These are phyloP conservation scores for Cheilinus undulatus DNA, from an alignment of 2,113 vertebrate species.

Conservation along the genomic window DNA sequence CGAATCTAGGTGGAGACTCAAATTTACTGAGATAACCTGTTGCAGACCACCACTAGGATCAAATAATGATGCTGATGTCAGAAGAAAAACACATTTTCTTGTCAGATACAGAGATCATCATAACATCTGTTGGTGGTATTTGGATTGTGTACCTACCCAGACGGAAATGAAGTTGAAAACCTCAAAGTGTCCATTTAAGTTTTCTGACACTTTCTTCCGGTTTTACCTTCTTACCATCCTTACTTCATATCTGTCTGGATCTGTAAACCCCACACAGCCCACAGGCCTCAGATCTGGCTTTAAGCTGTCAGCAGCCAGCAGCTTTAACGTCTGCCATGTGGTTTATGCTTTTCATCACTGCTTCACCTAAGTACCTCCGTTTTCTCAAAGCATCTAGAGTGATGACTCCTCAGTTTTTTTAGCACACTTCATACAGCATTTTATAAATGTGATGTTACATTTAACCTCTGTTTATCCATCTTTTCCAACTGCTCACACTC, in stretches of 20 bases:
- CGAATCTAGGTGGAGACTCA: no score
- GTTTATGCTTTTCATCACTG: constrained; percentile 18
- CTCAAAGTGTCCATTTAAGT: not conserved
- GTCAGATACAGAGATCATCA: not conserved
- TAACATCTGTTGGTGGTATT: not conserved
- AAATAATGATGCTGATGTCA: no score
- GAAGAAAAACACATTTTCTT: no score
- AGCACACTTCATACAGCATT: not conserved
- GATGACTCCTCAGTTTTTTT: not conserved
- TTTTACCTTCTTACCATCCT: not conserved
- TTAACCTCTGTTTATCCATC: not conserved
- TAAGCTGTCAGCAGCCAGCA: constrained; percentile 24
- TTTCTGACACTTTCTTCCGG: not conserved
- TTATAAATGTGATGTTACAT: not conserved
- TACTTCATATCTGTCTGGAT: constrained; percentile 5
- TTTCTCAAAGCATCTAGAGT: not conserved
- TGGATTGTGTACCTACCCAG: not conserved
- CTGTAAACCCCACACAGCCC: constrained; percentile 18
- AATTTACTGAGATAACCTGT: no score
- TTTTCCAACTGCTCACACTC: not conserved
- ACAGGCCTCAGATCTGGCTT: constrained; percentile 34
- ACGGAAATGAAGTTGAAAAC: not conserved
- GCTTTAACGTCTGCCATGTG: constrained; percentile 1
- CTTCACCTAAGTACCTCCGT: constrained; percentile 8
- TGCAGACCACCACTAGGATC: no score